Evolutionary conservation across 2,113 vertebrate genomes (phyloP), one percentile per base, ranked within the genome.

Genomic region (Dryoscopus gambensis): DNA sequence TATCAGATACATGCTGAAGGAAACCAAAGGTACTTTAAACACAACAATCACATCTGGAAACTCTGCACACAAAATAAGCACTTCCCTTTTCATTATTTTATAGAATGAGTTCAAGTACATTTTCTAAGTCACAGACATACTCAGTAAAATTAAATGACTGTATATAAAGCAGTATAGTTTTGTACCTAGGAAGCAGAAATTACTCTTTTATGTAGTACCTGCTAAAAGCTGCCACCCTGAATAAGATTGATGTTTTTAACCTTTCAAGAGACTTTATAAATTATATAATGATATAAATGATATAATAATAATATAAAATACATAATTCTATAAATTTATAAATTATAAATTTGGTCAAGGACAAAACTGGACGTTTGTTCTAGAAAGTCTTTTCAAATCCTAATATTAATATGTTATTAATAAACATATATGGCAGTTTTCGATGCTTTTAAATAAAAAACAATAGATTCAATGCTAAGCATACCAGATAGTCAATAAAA

Each of bases 71-170:
- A 78, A 78, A 69, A 83, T 33, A 80, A 84, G 5, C 47, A 6
- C 9, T 77, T 79, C 55, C 10, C 20, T 83, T 90, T 52, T 70
- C 46, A 60, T 81, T 90, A 57, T 92, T 74, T 78, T 50, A 68
- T 31, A 44, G 37, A 85, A 92, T 55, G 62, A 91, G 13, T 75
- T 87, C 44, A 73, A 83, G 55, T 63, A 81, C 42, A 24, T 84
- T 47, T 77, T 82, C 46, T 87, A 73, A 94, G 80, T 70, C 80
- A 70, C 42, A 76, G 18, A 65, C 24, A 50, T 35, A 81, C 67
- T 89, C 69, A 75, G 31, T 87, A 87, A 96, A 91, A 80, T 64
- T 88, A 88, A 93, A 74, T 62, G 18, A 78, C 77, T 91, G 62
- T 60, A 57, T 33, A 86, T 89, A 74, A 90, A 74, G 65, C 57